A percentile compares a stretch with the other conserved stretches of the same genome.
Conservation (phyloP, 2,113 vertebrate species). For the Lamprotornis superbus region DNA sequence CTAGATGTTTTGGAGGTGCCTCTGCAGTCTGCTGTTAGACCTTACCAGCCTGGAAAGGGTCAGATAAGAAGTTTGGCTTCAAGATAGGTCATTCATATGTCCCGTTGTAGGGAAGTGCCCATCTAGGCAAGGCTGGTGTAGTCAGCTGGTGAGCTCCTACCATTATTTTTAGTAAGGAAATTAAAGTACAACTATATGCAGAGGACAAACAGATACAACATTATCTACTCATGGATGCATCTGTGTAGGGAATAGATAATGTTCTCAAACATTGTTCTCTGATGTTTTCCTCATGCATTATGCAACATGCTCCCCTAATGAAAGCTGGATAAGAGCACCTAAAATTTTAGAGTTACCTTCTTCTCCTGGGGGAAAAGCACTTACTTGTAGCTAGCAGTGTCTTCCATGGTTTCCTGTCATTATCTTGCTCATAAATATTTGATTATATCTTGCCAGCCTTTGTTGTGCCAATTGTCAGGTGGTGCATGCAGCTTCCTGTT, state of each 20-base stretch:
- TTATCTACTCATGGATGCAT: background rate
- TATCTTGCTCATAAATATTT: conserved; percentile 20
- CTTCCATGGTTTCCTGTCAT: conserved; percentile 20
- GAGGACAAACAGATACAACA: background rate
- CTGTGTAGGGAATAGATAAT: background rate
- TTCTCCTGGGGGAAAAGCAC: conserved; percentile 34
- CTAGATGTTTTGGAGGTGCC: background rate
- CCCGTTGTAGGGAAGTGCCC: background rate
- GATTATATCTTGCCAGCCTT: background rate
- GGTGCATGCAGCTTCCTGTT: background rate
- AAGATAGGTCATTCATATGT: background rate
- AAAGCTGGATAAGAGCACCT: conserved; percentile 6
- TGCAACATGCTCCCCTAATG: conserved; percentile 20
- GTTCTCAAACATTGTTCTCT: background rate
- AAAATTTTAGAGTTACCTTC: conserved; percentile 13
- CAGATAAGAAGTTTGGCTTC: background rate
- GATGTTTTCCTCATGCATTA: conserved; percentile 57
- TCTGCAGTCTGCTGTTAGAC: background rate
- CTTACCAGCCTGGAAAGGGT: background rate
- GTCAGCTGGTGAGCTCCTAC: background rate
- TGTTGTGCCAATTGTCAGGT: background rate
- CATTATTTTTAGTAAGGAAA: background rate
- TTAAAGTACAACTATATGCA: background rate
- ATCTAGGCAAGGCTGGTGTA: background rate
- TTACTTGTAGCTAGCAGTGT: background rate